Percentiles rank a stretch among this genome's conserved stretches.
phyloP scores from a whole-genome alignment of 2,797 vertebrate genomes.

The Rhabdophis nuchalis region DNA sequence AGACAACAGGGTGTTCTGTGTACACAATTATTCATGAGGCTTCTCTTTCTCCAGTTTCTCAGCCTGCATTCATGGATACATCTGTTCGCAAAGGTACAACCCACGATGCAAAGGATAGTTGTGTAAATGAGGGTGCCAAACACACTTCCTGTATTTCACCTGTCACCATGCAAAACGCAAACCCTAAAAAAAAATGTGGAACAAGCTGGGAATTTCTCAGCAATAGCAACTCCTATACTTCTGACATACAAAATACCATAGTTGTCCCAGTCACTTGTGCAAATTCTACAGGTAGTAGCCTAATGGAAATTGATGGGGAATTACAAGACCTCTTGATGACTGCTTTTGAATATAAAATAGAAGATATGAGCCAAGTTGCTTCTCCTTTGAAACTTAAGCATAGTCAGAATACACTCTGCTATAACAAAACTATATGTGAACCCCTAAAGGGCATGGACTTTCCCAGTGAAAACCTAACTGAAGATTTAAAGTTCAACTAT shows the following conservation, averaged over 20 bases:
- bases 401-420: background rate
- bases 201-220: slow-evolving; percentile 37
- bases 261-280: slow-evolving; percentile 59
- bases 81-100: slow-evolving; percentile 51
- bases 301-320: slow-evolving; percentile 81
- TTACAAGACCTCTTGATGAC: slow-evolving; percentile 64
- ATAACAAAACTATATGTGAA: slow-evolving; percentile 24
- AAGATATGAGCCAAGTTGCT: slow-evolving; percentile 55
- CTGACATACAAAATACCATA: slow-evolving; percentile 27
- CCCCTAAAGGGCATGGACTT: background rate
- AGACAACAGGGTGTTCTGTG: slow-evolving; percentile 74
- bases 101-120: slow-evolving; percentile 35
- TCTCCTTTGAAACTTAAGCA: slow-evolving; percentile 61
- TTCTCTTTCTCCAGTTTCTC: slow-evolving; percentile 69
- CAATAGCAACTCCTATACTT: slow-evolving; percentile 46
- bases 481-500: slow-evolving; percentile 15
- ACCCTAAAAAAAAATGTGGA: slow-evolving; percentile 39
- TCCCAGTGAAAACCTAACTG: slow-evolving; percentile 20
- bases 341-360: slow-evolving; percentile 35
- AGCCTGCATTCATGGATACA: slow-evolving; percentile 63
- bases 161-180: slow-evolving; percentile 52
- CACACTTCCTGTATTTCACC: slow-evolving; percentile 56
- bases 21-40: slow-evolving; percentile 77
- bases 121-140: background rate
- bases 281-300: slow-evolving; percentile 70